Conservation (phyloP, 2,797 vertebrate species). For the Pteropus rufus region DNA sequence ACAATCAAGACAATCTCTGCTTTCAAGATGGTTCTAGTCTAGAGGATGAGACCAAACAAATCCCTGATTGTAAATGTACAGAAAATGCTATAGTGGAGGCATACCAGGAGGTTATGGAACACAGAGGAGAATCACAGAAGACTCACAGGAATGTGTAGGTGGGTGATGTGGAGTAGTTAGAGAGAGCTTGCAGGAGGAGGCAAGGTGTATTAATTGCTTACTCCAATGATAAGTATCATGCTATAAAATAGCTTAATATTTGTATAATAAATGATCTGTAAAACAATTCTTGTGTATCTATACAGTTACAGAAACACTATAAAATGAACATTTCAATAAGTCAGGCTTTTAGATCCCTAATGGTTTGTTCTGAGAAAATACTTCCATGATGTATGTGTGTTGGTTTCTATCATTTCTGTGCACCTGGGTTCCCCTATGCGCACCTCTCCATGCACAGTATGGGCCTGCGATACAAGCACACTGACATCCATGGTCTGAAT, state of each 20-base stretch:
- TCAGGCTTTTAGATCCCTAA: not conserved
- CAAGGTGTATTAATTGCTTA: not conserved
- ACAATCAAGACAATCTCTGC: not conserved
- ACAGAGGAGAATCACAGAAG: not conserved
- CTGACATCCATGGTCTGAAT: not conserved
- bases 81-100: not conserved
- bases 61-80: not conserved
- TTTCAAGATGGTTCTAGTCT: not conserved
- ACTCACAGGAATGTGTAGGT: not conserved
- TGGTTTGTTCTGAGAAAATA: not conserved
- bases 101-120: not conserved
- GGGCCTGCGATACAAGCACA: not conserved
- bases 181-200: not conserved
- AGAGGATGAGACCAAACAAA: not conserved
- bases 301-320: conserved; percentile 36
- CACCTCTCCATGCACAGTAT: no score
- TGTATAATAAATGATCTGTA: not conserved
- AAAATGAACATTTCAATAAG: not conserved
- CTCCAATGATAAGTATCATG: not conserved
- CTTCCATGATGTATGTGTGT: not conserved
- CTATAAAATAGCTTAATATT: not conserved
- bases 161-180: not conserved
- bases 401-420: not conserved
- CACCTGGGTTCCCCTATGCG: not conserved
- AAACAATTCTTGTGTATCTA: not conserved